Percentiles rank a stretch among this genome's conserved stretches.
Conservation (phyloP, 1,140 invertebrate genomes). For the Micrasema minimum region DNA sequence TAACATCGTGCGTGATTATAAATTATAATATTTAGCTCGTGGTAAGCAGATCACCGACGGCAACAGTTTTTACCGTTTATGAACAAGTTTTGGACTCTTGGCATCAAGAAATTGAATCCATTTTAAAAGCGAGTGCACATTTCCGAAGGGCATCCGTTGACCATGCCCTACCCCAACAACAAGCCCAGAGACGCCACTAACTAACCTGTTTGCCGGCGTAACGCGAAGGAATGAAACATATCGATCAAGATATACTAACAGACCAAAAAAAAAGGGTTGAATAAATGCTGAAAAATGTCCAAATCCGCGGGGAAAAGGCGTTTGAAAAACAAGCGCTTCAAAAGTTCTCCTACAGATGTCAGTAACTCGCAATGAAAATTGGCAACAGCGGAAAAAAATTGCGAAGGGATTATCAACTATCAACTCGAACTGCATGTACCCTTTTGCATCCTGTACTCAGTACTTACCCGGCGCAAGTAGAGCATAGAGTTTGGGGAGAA, state of each 20-base stretch:
- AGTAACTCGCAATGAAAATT: constrained; percentile 35
- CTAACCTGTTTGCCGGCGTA: constrained; percentile 9
- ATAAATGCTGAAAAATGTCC: constrained; percentile 30
- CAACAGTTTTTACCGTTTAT: not conserved
- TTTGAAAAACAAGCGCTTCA: constrained; percentile 37
- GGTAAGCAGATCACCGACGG: constrained; percentile 5
- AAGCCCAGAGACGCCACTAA: constrained; percentile 8
- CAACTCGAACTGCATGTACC: not conserved
- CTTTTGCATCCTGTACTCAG: not conserved
- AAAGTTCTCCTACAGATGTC: constrained; percentile 28
- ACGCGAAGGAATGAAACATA: not conserved
- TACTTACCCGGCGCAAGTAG: constrained; percentile 23
- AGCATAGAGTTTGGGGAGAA: not conserved
- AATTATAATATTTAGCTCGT: constrained; percentile 8
- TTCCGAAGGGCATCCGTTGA: constrained; percentile 8
- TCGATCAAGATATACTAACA: constrained; percentile 4
- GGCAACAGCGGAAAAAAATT: constrained; percentile 11
- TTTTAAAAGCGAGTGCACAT: constrained; percentile 14
- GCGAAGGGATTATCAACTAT: not conserved
- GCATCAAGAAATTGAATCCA: constrained; percentile 2
- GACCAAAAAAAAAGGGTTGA: not conserved
- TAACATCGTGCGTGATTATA: not conserved
- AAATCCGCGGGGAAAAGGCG: constrained; percentile 26
- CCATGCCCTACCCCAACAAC: constrained; percentile 33
- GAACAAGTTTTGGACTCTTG: constrained; percentile 4